A percentile compares a stretch with the other conserved stretches of the same genome.
These are phyloP conservation scores for Trachops cirrhosus DNA, from an alignment of 2,797 vertebrate genomes.

Conservation along the genomic window DNA sequence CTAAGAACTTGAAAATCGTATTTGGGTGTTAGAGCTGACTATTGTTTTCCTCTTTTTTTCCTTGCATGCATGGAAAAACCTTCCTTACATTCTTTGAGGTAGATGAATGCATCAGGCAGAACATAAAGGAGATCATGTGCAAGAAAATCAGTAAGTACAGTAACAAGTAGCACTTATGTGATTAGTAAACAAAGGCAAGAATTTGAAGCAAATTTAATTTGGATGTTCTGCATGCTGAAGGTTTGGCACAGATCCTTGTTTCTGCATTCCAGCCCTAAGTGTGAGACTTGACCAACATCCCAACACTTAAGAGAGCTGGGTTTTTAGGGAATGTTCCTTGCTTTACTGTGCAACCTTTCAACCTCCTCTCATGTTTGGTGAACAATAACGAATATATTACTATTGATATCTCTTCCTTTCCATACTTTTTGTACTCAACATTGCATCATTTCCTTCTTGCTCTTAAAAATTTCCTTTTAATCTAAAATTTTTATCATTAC, in stretches of 20 bases:
- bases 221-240: not conserved
- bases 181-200: not conserved
- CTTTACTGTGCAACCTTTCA: not conserved
- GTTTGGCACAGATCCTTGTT: not conserved
- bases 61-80: not conserved
- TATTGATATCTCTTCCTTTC: not conserved
- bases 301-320: not conserved
- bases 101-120: not conserved
- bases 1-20: not conserved
- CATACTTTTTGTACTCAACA: not conserved
- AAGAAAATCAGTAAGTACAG: not conserved
- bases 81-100: not conserved
- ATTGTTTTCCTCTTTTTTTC: not conserved
- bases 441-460: not conserved
- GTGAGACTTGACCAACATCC: not conserved
- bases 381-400: not conserved
- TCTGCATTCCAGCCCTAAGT: not conserved
- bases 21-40: not conserved
- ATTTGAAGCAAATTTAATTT: not conserved
- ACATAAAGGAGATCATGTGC: not conserved
- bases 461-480: not conserved
- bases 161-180: not conserved
- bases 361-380: not conserved
- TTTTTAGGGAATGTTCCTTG: too few species aligned
- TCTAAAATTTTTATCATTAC: constrained; percentile 9